Evolutionary conservation across 2,113 vertebrate genomes (phyloP).

Genomic region (Chlamydotis undulata): DNA sequence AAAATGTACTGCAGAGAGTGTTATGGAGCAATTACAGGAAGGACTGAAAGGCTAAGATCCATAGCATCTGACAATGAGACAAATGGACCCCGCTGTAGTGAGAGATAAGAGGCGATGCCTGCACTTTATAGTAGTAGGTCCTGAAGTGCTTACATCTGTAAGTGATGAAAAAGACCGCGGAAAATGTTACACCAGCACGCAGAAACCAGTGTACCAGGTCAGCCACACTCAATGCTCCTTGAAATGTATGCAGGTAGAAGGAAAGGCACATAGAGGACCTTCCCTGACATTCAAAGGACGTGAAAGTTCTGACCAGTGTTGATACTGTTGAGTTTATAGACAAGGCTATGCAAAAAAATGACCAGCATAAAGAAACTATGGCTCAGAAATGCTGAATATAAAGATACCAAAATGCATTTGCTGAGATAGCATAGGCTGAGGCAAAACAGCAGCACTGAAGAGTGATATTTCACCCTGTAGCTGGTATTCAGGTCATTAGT

Average conservation of each 20-base stretch:
- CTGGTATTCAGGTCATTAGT: neutral
- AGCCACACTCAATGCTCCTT: neutral
- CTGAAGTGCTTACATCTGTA: neutral
- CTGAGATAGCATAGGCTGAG: neutral
- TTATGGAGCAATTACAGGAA: neutral
- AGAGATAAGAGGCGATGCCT: neutral
- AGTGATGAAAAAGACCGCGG: neutral
- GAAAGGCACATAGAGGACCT: neutral
- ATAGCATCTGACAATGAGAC: neutral
- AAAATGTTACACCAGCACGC: neutral
- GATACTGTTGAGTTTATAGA: neutral
- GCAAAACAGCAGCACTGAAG: neutral
- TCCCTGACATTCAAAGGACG: too few species aligned
- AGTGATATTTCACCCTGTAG: neutral
- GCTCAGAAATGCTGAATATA: neutral
- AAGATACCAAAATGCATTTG: neutral
- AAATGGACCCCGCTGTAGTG: neutral
- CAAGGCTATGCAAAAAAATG: neutral
- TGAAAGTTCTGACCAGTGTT: neutral
- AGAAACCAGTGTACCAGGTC: neutral
- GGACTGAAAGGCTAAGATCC: neutral
- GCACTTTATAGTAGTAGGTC: neutral
- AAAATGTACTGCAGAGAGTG: neutral
- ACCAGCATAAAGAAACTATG: neutral
- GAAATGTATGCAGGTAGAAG: neutral